phyloP scores from a whole-genome alignment of 1,140 invertebrate genomes.

The Camponotus floridanus region DNA sequence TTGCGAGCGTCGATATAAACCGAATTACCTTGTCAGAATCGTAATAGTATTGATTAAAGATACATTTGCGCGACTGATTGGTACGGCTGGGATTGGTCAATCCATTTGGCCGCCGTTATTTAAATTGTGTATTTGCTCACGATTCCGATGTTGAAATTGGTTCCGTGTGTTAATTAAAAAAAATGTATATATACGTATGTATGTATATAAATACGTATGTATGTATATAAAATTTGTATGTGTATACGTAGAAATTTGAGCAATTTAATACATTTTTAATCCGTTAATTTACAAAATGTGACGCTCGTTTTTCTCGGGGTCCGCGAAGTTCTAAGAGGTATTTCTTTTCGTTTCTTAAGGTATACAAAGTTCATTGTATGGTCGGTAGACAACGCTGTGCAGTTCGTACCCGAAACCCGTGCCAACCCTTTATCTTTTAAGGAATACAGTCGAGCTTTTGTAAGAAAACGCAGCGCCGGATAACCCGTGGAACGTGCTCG shows the following conservation, averaged over 20 bases:
- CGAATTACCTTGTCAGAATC: background rate
- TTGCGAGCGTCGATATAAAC: conserved; percentile 2
- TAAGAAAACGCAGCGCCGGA: conserved; percentile 46
- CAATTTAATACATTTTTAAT: background rate
- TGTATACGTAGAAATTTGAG: background rate
- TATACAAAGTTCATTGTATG: conserved; percentile 37
- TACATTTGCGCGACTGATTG: conserved; percentile 12
- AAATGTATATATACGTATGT: background rate
- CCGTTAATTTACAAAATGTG: background rate
- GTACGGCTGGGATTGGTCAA: background rate
- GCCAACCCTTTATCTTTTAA: conserved; percentile 54
- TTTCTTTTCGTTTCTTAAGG: conserved; percentile 18
- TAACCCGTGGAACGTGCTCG: conserved; percentile 44
- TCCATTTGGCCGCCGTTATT: conserved; percentile 7
- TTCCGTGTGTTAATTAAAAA: conserved; percentile 18
- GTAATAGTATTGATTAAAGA: conserved; percentile 18
- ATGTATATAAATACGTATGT: too few relatives aligned
- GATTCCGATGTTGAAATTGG: background rate
- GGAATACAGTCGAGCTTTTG: conserved; percentile 53
- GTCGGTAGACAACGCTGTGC: conserved; percentile 29
- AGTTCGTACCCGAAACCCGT: conserved; percentile 41
- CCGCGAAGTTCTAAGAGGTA: background rate
- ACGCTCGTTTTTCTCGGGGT: background rate
- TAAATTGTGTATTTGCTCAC: conserved; percentile 6
- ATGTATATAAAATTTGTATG: too few relatives aligned